Evolutionary conservation across 1,140 invertebrate species (phyloP), one percentile per base, ranked within the genome.

Genomic region (Planococcus citri): DNA sequence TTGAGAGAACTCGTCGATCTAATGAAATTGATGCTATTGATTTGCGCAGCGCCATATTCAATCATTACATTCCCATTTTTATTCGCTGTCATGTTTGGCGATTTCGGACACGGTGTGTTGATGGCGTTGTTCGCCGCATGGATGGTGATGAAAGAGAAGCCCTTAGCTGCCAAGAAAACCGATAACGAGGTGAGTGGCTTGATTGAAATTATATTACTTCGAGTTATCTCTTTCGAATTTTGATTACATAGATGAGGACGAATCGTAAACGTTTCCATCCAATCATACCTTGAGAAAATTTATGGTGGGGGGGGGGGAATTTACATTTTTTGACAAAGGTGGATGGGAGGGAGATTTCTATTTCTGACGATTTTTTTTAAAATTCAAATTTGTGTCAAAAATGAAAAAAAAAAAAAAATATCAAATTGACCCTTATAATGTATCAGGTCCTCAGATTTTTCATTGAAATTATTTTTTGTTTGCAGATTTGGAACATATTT

Each of bases 401-500:
- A n/a, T n/a, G n/a, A n/a, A n/a, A n/a, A n/a, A n/a, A n/a, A n/a
- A n/a, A n/a, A n/a, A n/a, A n/a, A n/a, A n/a, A n/a, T n/a, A n/a
- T n/a, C n/a, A n/a, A n/a, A n/a, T n/a, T n/a, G n/a, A n/a, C n/a
- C n/a, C n/a, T n/a, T 41, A 41, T 41, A 41, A 41, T n/a, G n/a
- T 41, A 60, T 20, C 4, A 60, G 57, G n/a, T 60, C 24, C 3
- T 58, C 14, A 68, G 14, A 68, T n/a, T n/a, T n/a, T n/a, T n/a
- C n/a, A n/a, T n/a, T n/a, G n/a, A n/a, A n/a, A n/a, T n/a, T n/a
- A n/a, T 69, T 64, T 14, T 29, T 72, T 10, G 24, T 64, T 79
- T 79, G 69, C 78, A 92, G 89, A 94, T 95, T 73, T 97, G 94
- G 89, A 94, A 91, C 76, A 97, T 95, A 71, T 98, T 98, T 83